These are phyloP conservation scores for Paratrypauchen microcephalus DNA, from an alignment of 2,797 vertebrate genomes.

Conservation along the genomic window DNA sequence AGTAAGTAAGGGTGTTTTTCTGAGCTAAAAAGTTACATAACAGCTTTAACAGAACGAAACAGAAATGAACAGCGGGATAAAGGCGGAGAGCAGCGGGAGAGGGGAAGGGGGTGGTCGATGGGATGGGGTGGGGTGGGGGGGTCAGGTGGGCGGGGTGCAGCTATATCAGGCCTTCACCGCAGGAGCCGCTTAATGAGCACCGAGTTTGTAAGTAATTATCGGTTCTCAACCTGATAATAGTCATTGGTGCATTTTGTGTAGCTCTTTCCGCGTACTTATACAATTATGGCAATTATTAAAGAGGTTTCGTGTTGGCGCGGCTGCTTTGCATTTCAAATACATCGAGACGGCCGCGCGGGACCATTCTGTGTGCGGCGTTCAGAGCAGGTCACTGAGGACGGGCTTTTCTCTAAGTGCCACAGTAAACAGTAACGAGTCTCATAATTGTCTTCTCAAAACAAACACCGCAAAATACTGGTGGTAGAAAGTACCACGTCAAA, in stretches of 20 bases:
- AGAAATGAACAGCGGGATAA: conserved; percentile 26
- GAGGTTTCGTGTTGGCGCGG: conserved; percentile 20
- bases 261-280: conserved; percentile 70
- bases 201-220: conserved; percentile 77
- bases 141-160: conserved; percentile 43
- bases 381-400: conserved; percentile 21
- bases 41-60: conserved; percentile 27
- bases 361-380: conserved; percentile 25
- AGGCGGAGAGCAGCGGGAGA: conserved; percentile 32
- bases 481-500: background rate
- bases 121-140: too few relatives aligned
- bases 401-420: conserved; percentile 1
- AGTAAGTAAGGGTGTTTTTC: too few relatives aligned
- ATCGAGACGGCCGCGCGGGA: conserved; percentile 8
- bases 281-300: conserved; percentile 71
- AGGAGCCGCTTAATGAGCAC: conserved; percentile 71
- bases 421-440: conserved; percentile 27
- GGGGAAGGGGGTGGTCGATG: conserved; percentile 57
- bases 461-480: conserved; percentile 1
- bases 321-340: conserved; percentile 51
- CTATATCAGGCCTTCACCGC: conserved; percentile 67
- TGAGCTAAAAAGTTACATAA: too few relatives aligned
- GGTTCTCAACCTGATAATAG: conserved; percentile 80
- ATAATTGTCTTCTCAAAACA: conserved; percentile 34
- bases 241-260: conserved; percentile 70